Evolutionary conservation across 2,797 vertebrate species (phyloP).

Genomic region (Leuciscus waleckii): DNA sequence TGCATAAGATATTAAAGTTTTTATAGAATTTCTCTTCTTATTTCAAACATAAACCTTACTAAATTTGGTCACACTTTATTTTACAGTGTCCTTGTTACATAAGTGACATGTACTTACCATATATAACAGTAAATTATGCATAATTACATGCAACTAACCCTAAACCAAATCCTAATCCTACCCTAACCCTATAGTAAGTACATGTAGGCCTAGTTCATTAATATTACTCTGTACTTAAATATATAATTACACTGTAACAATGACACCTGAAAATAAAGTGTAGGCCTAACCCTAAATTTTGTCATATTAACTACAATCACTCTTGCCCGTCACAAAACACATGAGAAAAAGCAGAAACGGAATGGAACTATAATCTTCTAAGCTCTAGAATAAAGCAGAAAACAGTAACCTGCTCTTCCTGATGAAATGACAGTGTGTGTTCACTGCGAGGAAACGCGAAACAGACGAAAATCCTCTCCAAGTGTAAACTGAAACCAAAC

Average conservation of each 20-base stretch:
- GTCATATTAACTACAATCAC: background rate
- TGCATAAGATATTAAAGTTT: background rate
- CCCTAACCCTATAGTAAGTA: too few relatives aligned
- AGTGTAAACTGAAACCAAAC: slow-evolving; percentile 23
- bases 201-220: too few relatives aligned
- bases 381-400: background rate
- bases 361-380: background rate
- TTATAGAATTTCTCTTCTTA: background rate
- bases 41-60: background rate
- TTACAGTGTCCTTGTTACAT: too few relatives aligned
- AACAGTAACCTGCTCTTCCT: background rate
- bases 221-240: too few relatives aligned
- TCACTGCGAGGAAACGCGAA: background rate
- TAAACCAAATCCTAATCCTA: too few relatives aligned
- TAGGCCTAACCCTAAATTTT: too few relatives aligned
- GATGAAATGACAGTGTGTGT: background rate
- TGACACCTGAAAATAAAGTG: too few relatives aligned
- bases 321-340: background rate
- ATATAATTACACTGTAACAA: too few relatives aligned
- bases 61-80: too few relatives aligned
- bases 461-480: background rate
- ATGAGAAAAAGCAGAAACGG: background rate
- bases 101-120: too few relatives aligned
- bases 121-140: too few relatives aligned
- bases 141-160: too few relatives aligned